Conservation (phyloP, 2,797 vertebrate species). For the Garrulus glandarius region DNA sequence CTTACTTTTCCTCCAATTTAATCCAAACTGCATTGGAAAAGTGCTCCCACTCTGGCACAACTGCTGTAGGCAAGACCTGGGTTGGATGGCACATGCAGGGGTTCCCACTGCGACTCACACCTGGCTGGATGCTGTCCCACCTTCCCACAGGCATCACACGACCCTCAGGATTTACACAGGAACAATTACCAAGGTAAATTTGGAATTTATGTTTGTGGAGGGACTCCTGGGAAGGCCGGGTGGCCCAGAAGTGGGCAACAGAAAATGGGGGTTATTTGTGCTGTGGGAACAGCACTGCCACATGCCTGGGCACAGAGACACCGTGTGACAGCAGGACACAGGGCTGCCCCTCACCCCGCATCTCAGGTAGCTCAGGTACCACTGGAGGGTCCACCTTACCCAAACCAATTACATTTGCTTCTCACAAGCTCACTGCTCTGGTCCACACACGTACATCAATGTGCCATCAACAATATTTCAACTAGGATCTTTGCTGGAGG, state of each 20-base stretch:
- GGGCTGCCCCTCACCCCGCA: rapidly evolving
- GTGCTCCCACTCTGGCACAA: background rate
- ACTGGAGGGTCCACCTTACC: background rate
- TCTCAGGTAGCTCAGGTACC: rapidly evolving
- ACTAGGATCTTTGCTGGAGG: background rate
- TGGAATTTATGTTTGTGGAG: background rate
- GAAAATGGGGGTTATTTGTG: rapidly evolving
- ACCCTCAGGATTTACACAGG: background rate
- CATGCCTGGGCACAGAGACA: rapidly evolving
- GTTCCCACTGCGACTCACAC: rapidly evolving
- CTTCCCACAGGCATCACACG: background rate
- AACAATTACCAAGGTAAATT: background rate
- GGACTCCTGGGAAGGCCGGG: background rate
- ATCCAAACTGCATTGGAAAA: background rate
- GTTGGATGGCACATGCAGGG: rapidly evolving
- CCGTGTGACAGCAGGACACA: background rate
- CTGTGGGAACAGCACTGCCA: background rate
- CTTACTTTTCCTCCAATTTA: background rate
- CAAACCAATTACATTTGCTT: background rate
- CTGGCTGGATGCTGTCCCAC: background rate
- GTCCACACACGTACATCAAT: rapidly evolving
- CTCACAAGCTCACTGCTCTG: background rate
- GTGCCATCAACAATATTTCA: background rate
- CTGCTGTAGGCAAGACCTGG: background rate
- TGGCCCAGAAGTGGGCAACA: background rate